Evolutionary conservation across 2,888 invertebrate species (phyloP).

Genomic region (Eutolmus rufibarbis): DNA sequence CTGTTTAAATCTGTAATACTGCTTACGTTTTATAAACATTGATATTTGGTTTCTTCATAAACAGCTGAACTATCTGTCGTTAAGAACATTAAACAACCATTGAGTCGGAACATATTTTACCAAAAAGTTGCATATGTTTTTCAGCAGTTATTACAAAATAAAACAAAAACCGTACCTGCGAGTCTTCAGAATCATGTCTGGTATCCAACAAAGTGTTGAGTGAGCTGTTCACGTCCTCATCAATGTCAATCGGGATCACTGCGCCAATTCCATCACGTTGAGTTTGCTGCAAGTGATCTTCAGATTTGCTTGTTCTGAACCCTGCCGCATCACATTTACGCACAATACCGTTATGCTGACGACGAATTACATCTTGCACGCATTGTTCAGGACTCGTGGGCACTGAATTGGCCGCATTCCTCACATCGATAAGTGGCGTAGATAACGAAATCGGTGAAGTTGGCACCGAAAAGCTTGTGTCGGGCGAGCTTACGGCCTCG

Average conservation of each 20-base stretch:
- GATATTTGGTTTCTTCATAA: background rate
- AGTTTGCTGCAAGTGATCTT: conserved; percentile 84
- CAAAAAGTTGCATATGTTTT: too few relatives aligned
- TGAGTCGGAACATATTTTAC: background rate
- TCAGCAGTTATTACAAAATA: background rate
- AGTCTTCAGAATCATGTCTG: conserved; percentile 66
- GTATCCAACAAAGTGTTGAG: conserved; percentile 89
- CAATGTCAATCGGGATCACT: conserved; percentile 85
- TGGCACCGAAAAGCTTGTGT: conserved; percentile 63
- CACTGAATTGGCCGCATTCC: conserved; percentile 68
- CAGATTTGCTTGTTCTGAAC: conserved; percentile 88
- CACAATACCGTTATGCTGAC: conserved; percentile 65
- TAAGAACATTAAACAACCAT: background rate
- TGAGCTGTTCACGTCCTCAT: conserved; percentile 92
- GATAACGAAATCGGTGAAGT: conserved; percentile 64
- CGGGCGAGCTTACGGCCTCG: conserved; percentile 45
- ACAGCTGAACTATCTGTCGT: background rate
- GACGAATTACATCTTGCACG: conserved; percentile 55
- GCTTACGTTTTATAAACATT: background rate
- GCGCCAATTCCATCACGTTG: conserved; percentile 72
- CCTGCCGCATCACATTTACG: conserved; percentile 68
- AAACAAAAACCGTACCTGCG: conserved; percentile 56
- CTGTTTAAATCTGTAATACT: background rate
- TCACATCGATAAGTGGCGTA: conserved; percentile 61
- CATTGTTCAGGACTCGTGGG: conserved; percentile 73